These are phyloP conservation scores for Cephus cinctus DNA, from an alignment of 1,140 invertebrate genomes.

Conservation along the genomic window DNA sequence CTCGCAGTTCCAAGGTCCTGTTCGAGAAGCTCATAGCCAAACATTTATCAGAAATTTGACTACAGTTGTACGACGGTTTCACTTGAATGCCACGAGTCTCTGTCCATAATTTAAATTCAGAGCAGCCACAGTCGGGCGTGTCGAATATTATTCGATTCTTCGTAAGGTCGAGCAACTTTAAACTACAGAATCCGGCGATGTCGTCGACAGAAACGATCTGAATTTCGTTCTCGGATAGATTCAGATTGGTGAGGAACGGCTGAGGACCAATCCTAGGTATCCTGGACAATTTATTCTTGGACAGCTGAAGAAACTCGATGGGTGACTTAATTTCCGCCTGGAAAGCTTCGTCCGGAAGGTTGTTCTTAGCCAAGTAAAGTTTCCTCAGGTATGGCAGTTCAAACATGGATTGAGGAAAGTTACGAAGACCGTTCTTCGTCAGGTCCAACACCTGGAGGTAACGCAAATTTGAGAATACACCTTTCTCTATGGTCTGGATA, in stretches of 20 bases:
- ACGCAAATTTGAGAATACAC: constrained; percentile 34
- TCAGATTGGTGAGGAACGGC: constrained; percentile 35
- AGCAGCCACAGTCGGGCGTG: constrained; percentile 34
- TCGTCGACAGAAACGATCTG: constrained; percentile 35
- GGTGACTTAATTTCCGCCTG: constrained; percentile 27
- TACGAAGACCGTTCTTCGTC: constrained; percentile 30
- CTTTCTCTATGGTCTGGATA: constrained; percentile 40
- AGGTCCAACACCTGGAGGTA: constrained; percentile 46
- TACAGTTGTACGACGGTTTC: constrained; percentile 27
- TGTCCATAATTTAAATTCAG: constrained; percentile 35
- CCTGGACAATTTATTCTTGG: constrained; percentile 31
- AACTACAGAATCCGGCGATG: constrained; percentile 39
- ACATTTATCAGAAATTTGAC: not conserved
- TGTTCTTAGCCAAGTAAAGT: constrained; percentile 34
- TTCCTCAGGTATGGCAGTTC: constrained; percentile 33
- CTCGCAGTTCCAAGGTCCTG: constrained; percentile 27
- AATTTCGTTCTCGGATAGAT: constrained; percentile 48
- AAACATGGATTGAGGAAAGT: constrained; percentile 36
- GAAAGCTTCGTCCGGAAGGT: constrained; percentile 31
- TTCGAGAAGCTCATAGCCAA: constrained; percentile 27
- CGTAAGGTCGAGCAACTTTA: constrained; percentile 35
- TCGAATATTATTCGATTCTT: constrained; percentile 34
- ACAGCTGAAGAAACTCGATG: constrained; percentile 27
- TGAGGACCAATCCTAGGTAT: constrained; percentile 30
- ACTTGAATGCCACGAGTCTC: constrained; percentile 25